Base-by-base conservation (phyloP, 2,797 vertebrate species). In the Cryptoblepharus egeriae region DNA sequence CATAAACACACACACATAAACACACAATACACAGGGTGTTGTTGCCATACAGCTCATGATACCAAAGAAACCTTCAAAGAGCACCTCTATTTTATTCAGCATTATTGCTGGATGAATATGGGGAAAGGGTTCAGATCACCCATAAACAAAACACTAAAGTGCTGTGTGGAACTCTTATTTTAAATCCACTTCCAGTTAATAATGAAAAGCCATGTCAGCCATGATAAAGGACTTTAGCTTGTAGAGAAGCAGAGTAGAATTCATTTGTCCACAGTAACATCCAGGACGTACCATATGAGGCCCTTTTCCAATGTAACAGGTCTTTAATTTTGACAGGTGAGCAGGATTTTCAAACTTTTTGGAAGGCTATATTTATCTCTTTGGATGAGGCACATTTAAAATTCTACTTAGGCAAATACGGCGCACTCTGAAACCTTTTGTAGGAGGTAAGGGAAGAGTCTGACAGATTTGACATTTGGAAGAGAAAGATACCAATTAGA, bases 401-500 rank as follows among this genome's bases (percentile, higher is more conserved):
- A 26, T 55, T 52, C n/a, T 13, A 64, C 49, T 26, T 37, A 55
- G 45, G 12, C 30, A 26, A 55, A 67, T 42, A 74, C 24, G 20
- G 60, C 70, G 45, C 16, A 20, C 45, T 55, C 67, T 70, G 22
- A 37, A 35, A 18, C 30, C 22, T 71, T 77, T 30, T 55, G 26
- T 28, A 77, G n/a, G 26, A 82, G 11, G 4, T 32, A 32, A 18
- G 55, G 37, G 15, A 42, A 79, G 37, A 15, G 37, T 70, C 57
- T 70, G 78, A 32, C n/a, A 61, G 67, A 45, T 61, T 28, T 71
- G 58, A 12, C 57, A 61, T 6, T 18, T 63, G 57, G 28, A 35
- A 70, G 64, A 32, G 39, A 77, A 64, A 45, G 35, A 16, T 82
- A 16, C 42, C 28, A 77, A 76, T 37, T 68, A 67, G 58, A 76